Base-by-base conservation (phyloP, 2,888 invertebrate genomes). In the Lypha dubia region DNA sequence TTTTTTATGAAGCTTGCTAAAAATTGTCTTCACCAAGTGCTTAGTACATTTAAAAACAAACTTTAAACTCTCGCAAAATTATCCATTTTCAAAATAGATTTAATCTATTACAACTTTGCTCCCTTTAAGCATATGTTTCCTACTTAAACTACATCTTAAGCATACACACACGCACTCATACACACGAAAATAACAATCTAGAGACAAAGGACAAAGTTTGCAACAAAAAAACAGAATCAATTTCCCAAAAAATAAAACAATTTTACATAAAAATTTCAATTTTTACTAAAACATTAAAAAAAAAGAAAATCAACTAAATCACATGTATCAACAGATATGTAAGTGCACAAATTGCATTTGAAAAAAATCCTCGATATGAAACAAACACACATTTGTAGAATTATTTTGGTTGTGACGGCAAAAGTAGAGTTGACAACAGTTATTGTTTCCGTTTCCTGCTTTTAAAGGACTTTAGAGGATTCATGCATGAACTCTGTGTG, bases 121-220 rank as follows among this genome's bases (percentile, higher is more conserved):
- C 20, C 49, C 9, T 44, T 22, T 41, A 17, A 24, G 3, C 49
- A 49, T 44, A 20, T 76, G 60, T 49, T 35, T 38, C 15, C 17
- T 24, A 22, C 46, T n/a, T 7, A 75, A 28, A 24, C 15, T 46
- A 9, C 51, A 49, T 46, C 44, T 44, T 11, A 44, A 35, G 38
- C n/a, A n/a, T n/a, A n/a, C n/a, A n/a, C n/a, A n/a, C n/a, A n/a
- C n/a, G n/a, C n/a, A n/a, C n/a, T n/a, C n/a, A n/a, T n/a, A 22
- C 15, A 49, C 15, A 22, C 9, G 15, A 24, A 58, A 58, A 22
- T 51, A 1, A n/a, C 9, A 70, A 41, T 32, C 62, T 24, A 3
- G 13, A 35, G 20, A 5, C 53, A 63, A 70, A 81, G 62, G 81
- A 82, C 63, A 82, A 82, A 82, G 81, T 82, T 82, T 67, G 20